Evolutionary conservation across 2,113 vertebrate genomes (phyloP), one percentile per base, ranked within the genome.

Genomic region (Willisornis vidua): DNA sequence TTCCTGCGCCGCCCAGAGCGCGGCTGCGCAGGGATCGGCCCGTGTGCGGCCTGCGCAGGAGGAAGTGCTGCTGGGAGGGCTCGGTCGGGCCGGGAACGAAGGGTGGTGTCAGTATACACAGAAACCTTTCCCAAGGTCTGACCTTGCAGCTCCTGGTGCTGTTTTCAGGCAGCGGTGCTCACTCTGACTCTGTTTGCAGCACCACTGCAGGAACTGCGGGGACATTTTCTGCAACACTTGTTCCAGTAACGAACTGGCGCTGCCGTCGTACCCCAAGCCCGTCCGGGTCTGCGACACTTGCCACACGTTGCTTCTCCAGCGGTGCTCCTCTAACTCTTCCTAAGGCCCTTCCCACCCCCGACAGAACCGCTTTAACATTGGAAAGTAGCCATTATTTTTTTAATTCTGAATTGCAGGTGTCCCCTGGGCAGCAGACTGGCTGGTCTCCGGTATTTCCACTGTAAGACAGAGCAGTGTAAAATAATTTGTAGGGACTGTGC

Each of bases 161-260:
- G 1, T 14, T 48, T 17, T 29, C 12, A 28, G 37, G 58, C 57
- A 51, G 71, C 61, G 41, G 10, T 39, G 57, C 49, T 92, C 3
- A 65, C 35, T 87, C 14, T n/a, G 19, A 33, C 49, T 39, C 15
- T 90, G 19, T 79, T 85, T 79, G 70, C 4, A 99, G 99, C 99
- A 99, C 91, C 99, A 99, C 95, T 99, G 99, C 97, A 98, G 99
- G 24, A 99, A 99, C 97, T 99, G 99, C 0, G 99, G 99, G 6
- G 99, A 99, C 97, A 99, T 99, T 97, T 99, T 99, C 98, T 99
- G 99, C 98, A 99, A 97, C 97, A 98, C 79, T 4, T 99, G 99
- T 35, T 99, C 99, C 85, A 97, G 98, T 51, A 99, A 99, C 0
- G 99, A 99, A 91, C 98, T 99, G 22, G 99, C 99, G 6, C 98